Percentiles rank a stretch among this genome's conserved stretches.
These are phyloP conservation scores for Pocillopora meandrina DNA, from an alignment of 92 coral and sea anemone genomes.

Conservation along the genomic window DNA sequence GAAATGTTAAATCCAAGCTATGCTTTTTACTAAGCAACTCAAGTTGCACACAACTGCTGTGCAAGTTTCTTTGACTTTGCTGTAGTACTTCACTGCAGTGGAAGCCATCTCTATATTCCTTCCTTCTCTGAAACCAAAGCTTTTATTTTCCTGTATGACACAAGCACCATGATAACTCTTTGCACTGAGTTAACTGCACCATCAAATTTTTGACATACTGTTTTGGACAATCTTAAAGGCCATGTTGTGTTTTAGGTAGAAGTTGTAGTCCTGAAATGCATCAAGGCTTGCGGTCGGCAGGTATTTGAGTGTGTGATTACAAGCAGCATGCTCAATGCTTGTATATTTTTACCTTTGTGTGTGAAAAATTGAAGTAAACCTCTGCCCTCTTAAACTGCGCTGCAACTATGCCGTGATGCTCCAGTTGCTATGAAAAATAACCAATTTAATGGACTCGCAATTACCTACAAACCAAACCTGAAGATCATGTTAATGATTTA, in stretches of 20 bases:
- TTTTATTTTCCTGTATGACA: not conserved
- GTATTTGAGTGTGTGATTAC: slow-evolving; percentile 50
- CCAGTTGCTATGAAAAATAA: too few species aligned
- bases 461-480: not conserved
- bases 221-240: slow-evolving; percentile 42
- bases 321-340: slow-evolving; percentile 24
- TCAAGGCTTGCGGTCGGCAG: slow-evolving; percentile 27
- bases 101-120: too few species aligned
- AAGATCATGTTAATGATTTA: not conserved
- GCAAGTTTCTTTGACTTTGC: too few species aligned
- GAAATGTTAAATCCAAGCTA: too few species aligned
- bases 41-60: too few species aligned
- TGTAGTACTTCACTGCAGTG: too few species aligned
- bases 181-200: slow-evolving; percentile 7
- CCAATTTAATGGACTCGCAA: too few species aligned
- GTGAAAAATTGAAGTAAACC: not conserved
- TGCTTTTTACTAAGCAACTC: too few species aligned
- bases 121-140: too few species aligned
- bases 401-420: too few species aligned
- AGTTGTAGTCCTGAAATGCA: slow-evolving; percentile 24
- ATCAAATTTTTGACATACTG: not conserved
- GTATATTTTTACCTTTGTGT: slow-evolving; percentile 15
- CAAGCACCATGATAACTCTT: slow-evolving; percentile 1
- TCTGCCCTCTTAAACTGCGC: not conserved
- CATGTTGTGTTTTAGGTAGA: slow-evolving; percentile 48